A percentile compares a stretch with the other conserved stretches of the same genome.
Evolutionary conservation across 2,888 invertebrate species (phyloP).

Genomic region (Tetragonisca angustula): DNA sequence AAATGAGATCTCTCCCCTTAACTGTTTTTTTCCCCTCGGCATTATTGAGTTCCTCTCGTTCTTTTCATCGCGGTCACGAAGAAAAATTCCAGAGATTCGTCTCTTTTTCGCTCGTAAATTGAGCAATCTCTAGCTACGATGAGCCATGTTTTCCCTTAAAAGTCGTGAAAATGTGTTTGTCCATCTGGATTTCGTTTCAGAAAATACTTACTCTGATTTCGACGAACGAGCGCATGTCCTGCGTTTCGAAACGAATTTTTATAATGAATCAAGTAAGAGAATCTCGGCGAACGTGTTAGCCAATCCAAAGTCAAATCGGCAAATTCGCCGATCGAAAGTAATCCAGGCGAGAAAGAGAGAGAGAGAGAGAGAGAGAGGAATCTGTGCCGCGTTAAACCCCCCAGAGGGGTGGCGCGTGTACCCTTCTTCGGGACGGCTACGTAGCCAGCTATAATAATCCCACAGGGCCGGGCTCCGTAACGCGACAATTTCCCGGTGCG

Average conservation of each 20-base stretch:
- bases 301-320: too few relatives aligned
- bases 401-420: constrained; percentile 2
- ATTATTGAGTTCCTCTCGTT: not conserved
- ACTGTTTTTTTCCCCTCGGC: not conserved
- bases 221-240: not conserved
- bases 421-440: constrained; percentile 32
- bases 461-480: constrained; percentile 71
- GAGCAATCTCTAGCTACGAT: not conserved
- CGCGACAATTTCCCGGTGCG: constrained; percentile 83
- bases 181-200: too few relatives aligned
- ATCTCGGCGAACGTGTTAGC: too few relatives aligned
- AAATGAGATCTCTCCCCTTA: constrained; percentile 21
- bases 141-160: not conserved
- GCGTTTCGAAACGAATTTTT: not conserved
- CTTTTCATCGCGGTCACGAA: not conserved
- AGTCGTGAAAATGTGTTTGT: not conserved
- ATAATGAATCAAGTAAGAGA: too few relatives aligned
- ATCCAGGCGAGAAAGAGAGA: not conserved
- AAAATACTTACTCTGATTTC: not conserved
- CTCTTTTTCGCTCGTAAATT: not conserved
- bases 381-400: constrained; percentile 13
- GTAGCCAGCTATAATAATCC: constrained; percentile 72
- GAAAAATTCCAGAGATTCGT: not conserved
- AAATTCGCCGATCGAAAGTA: not conserved
- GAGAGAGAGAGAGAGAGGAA: not conserved